Conservation (phyloP, 2,113 vertebrate species). For the Cebus imitator region DNA sequence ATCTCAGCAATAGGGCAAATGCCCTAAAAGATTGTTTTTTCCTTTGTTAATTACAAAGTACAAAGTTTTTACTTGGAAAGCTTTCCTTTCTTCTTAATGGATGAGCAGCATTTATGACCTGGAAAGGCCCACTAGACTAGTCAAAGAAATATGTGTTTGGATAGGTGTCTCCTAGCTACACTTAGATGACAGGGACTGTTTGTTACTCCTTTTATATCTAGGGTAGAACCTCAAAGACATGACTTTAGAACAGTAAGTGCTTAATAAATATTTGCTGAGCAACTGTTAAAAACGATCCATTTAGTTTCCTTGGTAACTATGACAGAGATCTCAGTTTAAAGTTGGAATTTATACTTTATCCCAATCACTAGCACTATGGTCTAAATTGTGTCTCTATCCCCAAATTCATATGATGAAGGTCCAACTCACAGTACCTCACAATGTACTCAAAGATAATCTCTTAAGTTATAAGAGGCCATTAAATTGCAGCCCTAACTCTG, state of each 20-base stretch:
- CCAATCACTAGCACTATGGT: background rate
- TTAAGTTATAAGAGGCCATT: slow-evolving; percentile 3
- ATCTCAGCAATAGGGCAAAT: background rate
- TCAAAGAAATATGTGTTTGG: background rate
- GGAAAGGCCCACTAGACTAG: background rate
- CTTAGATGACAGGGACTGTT: background rate
- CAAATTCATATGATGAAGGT: background rate
- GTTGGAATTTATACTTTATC: background rate
- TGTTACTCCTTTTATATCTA: background rate
- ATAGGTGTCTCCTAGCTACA: background rate
- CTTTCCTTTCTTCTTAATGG: background rate
- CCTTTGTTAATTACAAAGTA: background rate
- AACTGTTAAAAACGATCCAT: background rate
- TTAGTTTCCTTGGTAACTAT: background rate
- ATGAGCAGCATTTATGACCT: background rate
- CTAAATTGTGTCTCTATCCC: background rate
- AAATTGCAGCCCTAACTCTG: background rate
- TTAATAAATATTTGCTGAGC: slow-evolving; percentile 15
- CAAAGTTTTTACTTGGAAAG: background rate
- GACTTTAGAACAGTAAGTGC: background rate
- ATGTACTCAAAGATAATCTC: background rate
- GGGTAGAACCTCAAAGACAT: background rate
- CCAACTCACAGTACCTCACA: background rate
- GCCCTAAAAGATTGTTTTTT: background rate
- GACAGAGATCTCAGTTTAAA: background rate